Evolutionary conservation across 2,113 vertebrate genomes (phyloP).

Genomic region (Hippocampus comes): DNA sequence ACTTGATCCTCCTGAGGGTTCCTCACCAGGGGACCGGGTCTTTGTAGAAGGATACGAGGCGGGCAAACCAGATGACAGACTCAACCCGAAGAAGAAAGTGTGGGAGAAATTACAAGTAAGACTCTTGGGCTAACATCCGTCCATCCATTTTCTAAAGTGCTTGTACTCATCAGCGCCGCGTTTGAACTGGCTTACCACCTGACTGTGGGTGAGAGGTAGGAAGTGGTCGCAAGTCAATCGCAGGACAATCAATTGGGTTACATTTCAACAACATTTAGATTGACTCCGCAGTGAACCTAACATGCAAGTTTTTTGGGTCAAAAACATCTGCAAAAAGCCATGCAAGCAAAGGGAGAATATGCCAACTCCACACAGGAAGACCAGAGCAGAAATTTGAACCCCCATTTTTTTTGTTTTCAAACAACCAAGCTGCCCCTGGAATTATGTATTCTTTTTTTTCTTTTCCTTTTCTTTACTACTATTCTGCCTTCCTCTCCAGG

Average conservation of each 20-base stretch:
- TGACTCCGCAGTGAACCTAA: too few relatives aligned
- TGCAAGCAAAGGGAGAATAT: too few relatives aligned
- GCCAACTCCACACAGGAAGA: neutral
- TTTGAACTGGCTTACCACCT: neutral
- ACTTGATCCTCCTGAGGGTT: slow-evolving; percentile 84
- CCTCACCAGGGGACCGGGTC: slow-evolving; percentile 81
- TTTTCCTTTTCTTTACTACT: too few relatives aligned
- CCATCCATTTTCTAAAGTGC: neutral
- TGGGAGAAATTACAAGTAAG: slow-evolving; percentile 95
- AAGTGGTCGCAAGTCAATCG: neutral
- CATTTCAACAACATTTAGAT: neutral
- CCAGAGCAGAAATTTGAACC: neutral
- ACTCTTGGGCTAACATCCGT: neutral
- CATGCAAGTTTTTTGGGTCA: too few relatives aligned
- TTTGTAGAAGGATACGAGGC: slow-evolving; percentile 87
- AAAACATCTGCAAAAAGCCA: too few relatives aligned
- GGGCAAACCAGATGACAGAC: slow-evolving; percentile 81
- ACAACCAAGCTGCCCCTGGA: too few relatives aligned
- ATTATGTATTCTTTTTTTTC: too few relatives aligned
- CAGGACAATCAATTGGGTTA: neutral
- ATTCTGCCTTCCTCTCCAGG: slow-evolving; percentile 62
- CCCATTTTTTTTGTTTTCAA: neutral
- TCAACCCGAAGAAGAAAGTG: slow-evolving; percentile 96
- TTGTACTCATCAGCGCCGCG: neutral
- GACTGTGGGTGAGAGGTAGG: neutral